A percentile compares a stretch with the other conserved stretches of the same genome.
Conservation (phyloP, 2,113 vertebrate genomes). For the Anthoscopus minutus region DNA sequence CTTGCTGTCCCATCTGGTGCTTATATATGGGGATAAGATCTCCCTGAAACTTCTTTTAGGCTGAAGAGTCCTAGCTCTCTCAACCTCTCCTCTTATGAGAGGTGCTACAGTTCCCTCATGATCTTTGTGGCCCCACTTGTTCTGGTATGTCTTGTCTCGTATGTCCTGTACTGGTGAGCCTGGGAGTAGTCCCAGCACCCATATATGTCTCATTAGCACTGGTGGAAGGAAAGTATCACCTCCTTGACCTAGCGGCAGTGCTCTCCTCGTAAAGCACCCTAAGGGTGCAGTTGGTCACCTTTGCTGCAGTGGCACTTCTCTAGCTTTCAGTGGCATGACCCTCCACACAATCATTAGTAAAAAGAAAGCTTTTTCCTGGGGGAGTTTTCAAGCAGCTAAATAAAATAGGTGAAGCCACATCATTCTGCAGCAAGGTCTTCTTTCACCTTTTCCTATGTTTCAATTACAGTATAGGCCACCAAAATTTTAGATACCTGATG, state of each 20-base stretch:
- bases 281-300: background rate
- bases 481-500: background rate
- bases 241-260: background rate
- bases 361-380: background rate
- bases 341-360: background rate
- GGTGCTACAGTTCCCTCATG: background rate
- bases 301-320: background rate
- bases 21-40: background rate
- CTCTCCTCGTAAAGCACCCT: background rate
- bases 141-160: accelerated
- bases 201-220: background rate
- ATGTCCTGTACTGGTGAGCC: background rate
- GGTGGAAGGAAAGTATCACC: background rate
- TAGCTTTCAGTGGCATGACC: background rate
- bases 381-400: background rate
- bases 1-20: background rate
- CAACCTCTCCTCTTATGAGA: background rate
- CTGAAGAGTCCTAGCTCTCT: background rate
- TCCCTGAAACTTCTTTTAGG: background rate
- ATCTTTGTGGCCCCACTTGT: background rate
- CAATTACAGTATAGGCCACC: background rate
- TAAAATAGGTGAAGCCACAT: background rate
- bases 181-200: background rate
- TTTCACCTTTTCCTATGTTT: background rate
- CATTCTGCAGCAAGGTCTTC: background rate